These are phyloP conservation scores for Thalassoma bifasciatum DNA, from an alignment of 2,113 vertebrate species.

Conservation along the genomic window DNA sequence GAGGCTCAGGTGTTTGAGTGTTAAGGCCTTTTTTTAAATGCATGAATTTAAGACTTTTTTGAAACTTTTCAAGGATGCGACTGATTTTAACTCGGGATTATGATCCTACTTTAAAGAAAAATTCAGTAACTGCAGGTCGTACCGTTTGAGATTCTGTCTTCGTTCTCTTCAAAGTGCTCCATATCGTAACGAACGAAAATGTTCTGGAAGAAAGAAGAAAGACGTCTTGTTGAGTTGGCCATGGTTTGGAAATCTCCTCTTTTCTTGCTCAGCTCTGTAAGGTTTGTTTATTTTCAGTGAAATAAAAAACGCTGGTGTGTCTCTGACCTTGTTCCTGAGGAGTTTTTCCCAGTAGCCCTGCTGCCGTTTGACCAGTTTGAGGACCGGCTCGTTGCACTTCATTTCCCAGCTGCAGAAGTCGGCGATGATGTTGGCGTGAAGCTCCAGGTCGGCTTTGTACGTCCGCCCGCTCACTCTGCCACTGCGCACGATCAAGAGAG, in stretches of 20 bases:
- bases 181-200: constrained; percentile 79
- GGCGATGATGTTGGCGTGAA: constrained; percentile 43
- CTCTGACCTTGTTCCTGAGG: constrained; percentile 69
- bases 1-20: too few relatives aligned
- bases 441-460: constrained; percentile 73
- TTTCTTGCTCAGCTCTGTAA: too few relatives aligned
- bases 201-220: constrained; percentile 57
- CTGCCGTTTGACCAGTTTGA: constrained; percentile 74
- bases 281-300: too few relatives aligned
- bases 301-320: too few relatives aligned
- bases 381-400: constrained; percentile 76
- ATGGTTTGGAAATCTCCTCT: too few relatives aligned
- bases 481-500: constrained; percentile 50
- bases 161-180: constrained; percentile 72
- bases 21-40: too few relatives aligned
- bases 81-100: too few relatives aligned
- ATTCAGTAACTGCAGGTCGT: not conserved
- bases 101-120: too few relatives aligned
- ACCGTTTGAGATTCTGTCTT: constrained; percentile 49
- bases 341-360: constrained; percentile 70
- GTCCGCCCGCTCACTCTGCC: constrained; percentile 50
- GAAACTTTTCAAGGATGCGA: too few relatives aligned
- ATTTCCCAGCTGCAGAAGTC: constrained; percentile 74
- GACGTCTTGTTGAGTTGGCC: not conserved
- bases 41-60: too few relatives aligned